Conservation (phyloP, 2,797 vertebrate species). For the Micromesistius poutassou region DNA sequence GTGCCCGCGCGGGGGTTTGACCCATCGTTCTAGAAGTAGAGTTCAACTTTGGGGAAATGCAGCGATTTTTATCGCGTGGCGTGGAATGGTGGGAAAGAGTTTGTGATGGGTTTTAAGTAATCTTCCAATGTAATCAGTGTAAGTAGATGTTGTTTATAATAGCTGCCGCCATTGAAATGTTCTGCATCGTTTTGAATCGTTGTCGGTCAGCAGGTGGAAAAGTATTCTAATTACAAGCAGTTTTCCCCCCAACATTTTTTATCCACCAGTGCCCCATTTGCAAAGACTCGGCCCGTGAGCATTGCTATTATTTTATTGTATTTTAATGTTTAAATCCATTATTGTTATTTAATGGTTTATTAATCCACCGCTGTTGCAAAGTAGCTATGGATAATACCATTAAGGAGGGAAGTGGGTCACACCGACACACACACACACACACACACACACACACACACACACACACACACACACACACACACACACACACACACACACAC, state of each 20-base stretch:
- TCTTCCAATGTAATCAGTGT: background rate
- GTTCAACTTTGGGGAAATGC: constrained; percentile 10
- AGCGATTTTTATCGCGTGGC: background rate
- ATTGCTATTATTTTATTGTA: no score
- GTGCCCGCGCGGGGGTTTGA: constrained; percentile 8
- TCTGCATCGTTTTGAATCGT: background rate
- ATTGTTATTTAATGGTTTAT: no score
- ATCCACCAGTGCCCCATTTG: no score
- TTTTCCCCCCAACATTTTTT: no score
- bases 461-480: background rate
- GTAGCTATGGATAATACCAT: no score
- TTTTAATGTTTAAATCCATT: no score
- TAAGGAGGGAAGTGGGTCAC: no score
- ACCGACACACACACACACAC: background rate
- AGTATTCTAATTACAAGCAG: no score
- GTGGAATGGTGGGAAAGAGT: background rate
- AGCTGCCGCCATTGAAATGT: background rate
- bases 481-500: background rate
- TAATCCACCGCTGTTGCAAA: no score
- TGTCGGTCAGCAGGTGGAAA: background rate
- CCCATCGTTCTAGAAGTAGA: constrained; percentile 27
- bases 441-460: constrained; percentile 2
- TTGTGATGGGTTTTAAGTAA: background rate
- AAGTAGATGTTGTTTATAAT: background rate
- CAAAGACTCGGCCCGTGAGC: no score